Evolutionary conservation across 2,888 invertebrate species (phyloP), one percentile per base, ranked within the genome.

Genomic region (Rugalucina vietnamica): DNA sequence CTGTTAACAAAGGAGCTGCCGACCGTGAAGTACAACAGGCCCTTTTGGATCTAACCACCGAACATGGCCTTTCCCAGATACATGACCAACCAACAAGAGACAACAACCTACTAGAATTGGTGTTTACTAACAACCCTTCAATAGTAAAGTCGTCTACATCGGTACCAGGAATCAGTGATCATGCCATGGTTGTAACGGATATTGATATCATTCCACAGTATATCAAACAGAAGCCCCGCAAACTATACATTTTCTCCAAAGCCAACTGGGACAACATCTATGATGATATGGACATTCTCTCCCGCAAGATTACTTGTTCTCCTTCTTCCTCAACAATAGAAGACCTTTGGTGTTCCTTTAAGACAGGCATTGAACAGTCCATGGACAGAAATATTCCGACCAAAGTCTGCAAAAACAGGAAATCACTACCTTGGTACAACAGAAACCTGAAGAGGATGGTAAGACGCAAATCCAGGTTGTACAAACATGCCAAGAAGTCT

Each of bases 21-120:
- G 79, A 82, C n/a, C 43, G 75, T 32, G 82, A 76, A 32, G 72
- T 84, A 8, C 80, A 79, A 29, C 79, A 84, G 32, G 76, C 73
- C 18, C 60, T 79, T 1, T 3, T 84, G 24, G 84, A 84, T 32
- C 32, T 80, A 1, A 32, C 80, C 8, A 29, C 54, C 27, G 79
- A 82, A 49, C 27, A 75, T 32, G 71, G 75, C 2, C 49, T 79
- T 10, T 71, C 79, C 8, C 86, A 80, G 39, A n/a, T 84, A 8
- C 84, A 77, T 27, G 27, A 76, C 29, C 39, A 80, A 18, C 81
- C 81, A 0, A 84, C 78, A 5, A 24, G 78, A 57, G 50, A 74
- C 18, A 54, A 76, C 49, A 81, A 78, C 57, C 27, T 76, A 12
- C 72, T 60, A 21, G 80, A 84, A 34, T 37, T 78, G 24, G 79